These are phyloP conservation scores for Limosa lapponica DNA, from an alignment of 2,797 vertebrate species.

Conservation along the genomic window DNA sequence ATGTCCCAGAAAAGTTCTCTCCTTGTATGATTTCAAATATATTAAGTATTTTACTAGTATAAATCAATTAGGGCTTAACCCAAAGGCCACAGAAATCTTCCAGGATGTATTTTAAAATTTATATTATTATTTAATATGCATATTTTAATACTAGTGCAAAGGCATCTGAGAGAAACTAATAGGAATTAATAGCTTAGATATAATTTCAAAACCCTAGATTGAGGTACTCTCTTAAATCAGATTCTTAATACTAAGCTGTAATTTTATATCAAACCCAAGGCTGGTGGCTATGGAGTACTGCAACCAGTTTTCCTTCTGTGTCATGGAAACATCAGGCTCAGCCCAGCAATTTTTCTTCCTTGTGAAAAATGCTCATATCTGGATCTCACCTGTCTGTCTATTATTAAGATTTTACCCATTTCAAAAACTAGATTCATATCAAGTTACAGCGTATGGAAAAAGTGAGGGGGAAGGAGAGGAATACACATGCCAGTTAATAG, in stretches of 20 bases:
- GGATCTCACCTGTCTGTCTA: background rate
- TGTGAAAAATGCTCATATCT: background rate
- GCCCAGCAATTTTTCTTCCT: background rate
- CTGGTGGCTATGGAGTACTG: background rate
- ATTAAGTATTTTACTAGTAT: background rate
- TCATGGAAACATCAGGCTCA: background rate
- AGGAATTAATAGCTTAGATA: constrained; percentile 15
- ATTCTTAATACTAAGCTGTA: background rate
- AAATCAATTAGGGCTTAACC: constrained; percentile 42
- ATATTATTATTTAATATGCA: constrained; percentile 15
- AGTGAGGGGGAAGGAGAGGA: background rate
- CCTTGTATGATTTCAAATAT: background rate
- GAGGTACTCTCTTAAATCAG: background rate
- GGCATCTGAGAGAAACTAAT: constrained; percentile 17
- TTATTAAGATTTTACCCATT: background rate
- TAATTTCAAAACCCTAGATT: background rate
- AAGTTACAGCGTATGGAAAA: background rate
- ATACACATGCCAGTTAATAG: background rate
- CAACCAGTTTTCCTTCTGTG: background rate
- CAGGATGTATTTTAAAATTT: constrained; percentile 14
- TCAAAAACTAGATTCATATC: background rate
- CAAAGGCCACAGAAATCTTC: constrained; percentile 16
- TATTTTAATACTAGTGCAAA: constrained; percentile 15
- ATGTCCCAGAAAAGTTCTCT: background rate
- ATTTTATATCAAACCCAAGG: background rate